These are phyloP conservation scores for Cyprinus carpio DNA, from an alignment of 2,113 vertebrate species.

Conservation along the genomic window DNA sequence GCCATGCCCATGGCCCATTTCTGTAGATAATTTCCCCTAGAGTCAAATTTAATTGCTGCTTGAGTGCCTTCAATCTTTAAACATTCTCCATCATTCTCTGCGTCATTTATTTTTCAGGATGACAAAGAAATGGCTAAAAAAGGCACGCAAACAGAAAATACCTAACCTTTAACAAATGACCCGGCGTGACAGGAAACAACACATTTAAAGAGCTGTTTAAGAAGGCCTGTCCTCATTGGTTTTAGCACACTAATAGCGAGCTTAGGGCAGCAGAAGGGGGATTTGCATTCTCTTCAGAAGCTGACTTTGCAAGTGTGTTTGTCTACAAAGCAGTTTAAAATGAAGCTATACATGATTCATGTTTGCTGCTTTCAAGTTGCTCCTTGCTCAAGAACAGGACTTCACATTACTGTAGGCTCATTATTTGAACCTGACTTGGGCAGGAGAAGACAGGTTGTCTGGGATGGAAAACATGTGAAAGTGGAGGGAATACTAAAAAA, in stretches of 20 bases:
- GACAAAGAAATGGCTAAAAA: conserved; percentile 50
- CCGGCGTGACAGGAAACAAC: conserved; percentile 28
- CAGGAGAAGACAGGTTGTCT: conserved; percentile 40
- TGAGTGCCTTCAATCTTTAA: conserved; percentile 60
- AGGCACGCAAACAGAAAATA: conserved; percentile 33
- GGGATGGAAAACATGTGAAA: conserved; percentile 35
- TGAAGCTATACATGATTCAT: conserved; percentile 79
- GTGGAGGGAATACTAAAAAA: conserved; percentile 20
- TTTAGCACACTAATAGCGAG: conserved; percentile 67
- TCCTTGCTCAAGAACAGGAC: conserved; percentile 63
- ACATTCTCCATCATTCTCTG: conserved; percentile 58
- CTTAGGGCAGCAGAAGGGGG: conserved; percentile 65
- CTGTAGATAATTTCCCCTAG: conserved; percentile 60
- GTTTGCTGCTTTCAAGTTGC: conserved; percentile 68
- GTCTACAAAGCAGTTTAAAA: conserved; percentile 80
- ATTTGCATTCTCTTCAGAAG: conserved; percentile 70
- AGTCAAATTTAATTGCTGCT: conserved; percentile 60
- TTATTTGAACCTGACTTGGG: conserved; percentile 56
- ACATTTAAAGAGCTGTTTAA: conserved; percentile 50
- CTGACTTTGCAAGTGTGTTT: conserved; percentile 77
- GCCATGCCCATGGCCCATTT: conserved; percentile 58
- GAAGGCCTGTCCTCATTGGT: conserved; percentile 58
- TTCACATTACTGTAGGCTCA: conserved; percentile 61
- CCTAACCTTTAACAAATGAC: conserved; percentile 23
- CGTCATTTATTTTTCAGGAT: conserved; percentile 58